Evolutionary conservation across 2,888 invertebrate genomes (phyloP), one percentile per base, ranked within the genome.

Genomic region (Spicauda simplicius): DNA sequence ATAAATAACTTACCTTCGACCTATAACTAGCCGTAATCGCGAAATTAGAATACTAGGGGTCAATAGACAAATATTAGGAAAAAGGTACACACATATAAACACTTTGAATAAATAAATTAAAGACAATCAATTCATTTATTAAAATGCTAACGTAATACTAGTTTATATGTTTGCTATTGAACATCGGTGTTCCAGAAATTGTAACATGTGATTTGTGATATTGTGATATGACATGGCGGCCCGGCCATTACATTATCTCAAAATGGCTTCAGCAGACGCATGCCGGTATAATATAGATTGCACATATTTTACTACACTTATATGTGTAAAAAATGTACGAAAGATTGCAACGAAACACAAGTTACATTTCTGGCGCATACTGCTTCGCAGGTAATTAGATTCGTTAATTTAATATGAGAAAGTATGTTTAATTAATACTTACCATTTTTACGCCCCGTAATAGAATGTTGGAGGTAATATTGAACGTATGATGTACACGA

Each of bases 221-320:
- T 41, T 41, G 41, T 48, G 16, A 69, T 76, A 79, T 85, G 89
- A 90, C 89, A 90, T 90, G 91, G 90, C 89, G 85, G 81, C 84
- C 80, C 85, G 83, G 85, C 87, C 87, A 89, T 80, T 80, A 77
- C 74, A 70, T 70, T 71, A 73, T 75, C 78, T 82, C 89, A 91
- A 91, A 83, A 91, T 91, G 91, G 91, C 91, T 85, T 80, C 85
- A 81, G 80, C 41, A 79, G 50, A 77, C 54, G 20, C 82, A 84
- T 83, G 83, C 88, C 88, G 88, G 88, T 68, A 69, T 65, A 70
- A 64, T 65, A 55, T 59, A 45, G 48, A 60, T 5, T 52, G 37
- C 33, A n/a, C 12, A 33, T 19, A 52, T 12, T 52, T 19, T 60
- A n/a, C 48, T 30, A n/a, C 5, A 48, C 3, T 4, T 48, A 48